A percentile compares a stretch with the other conserved stretches of the same genome.
Conservation (phyloP, 1,140 invertebrate species). For the Temnothorax nylanderi region DNA sequence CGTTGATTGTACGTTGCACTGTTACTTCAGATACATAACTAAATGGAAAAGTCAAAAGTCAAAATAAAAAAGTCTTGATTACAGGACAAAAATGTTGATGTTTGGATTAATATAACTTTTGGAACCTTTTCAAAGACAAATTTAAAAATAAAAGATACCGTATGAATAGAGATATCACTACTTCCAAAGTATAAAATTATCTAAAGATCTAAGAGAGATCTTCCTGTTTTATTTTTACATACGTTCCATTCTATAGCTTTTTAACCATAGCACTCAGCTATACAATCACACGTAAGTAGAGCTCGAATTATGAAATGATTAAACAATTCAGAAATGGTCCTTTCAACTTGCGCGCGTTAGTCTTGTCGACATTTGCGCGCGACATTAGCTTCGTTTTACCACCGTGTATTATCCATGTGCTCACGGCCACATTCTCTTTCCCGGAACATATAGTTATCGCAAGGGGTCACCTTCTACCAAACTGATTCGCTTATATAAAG, state of each 20-base stretch:
- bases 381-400: conserved; percentile 6
- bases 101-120: not conserved
- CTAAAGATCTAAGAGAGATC: not conserved
- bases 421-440: not conserved
- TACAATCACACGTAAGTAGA: not conserved
- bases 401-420: no score
- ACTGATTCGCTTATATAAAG: not conserved
- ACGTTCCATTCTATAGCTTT: not conserved
- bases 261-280: not conserved
- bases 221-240: not conserved
- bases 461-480: not conserved
- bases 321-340: not conserved
- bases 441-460: not conserved
- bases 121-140: not conserved
- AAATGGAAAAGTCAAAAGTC: not conserved
- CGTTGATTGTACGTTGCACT: not conserved
- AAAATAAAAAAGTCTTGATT: not conserved
- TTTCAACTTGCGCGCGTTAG: not conserved
- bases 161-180: not conserved
- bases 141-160: not conserved
- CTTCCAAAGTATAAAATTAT: not conserved
- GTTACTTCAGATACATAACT: not conserved
- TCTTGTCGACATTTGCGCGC: not conserved
- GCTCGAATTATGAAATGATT: not conserved
- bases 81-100: not conserved